These are phyloP conservation scores for Parotocinclus haroldoi DNA, from an alignment of 2,797 vertebrate species.

Conservation along the genomic window DNA sequence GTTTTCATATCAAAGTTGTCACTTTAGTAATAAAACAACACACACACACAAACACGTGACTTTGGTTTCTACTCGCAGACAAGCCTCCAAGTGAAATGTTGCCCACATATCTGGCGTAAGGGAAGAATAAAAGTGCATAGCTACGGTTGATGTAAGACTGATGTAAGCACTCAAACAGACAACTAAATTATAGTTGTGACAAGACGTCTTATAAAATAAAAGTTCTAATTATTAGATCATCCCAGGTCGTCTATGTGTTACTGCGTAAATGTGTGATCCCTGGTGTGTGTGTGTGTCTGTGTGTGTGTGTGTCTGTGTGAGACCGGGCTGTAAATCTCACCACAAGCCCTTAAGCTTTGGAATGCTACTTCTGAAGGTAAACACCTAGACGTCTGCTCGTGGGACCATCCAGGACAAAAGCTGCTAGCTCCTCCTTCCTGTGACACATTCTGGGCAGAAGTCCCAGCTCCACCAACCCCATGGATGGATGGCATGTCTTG, in stretches of 20 bases:
- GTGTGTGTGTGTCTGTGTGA: too few species aligned
- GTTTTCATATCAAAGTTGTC: too few species aligned
- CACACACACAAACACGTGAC: too few species aligned
- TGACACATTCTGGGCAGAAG: slow-evolving; percentile 54
- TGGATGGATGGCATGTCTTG: slow-evolving; percentile 40
- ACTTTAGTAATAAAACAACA: too few species aligned
- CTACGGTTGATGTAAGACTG: slow-evolving; percentile 8
- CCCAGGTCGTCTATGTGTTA: slow-evolving; percentile 9
- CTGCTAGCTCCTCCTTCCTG: slow-evolving; percentile 25
- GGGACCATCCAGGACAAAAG: slow-evolving; percentile 32
- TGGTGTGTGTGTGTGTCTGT: slow-evolving; percentile 15
- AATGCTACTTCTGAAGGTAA: slow-evolving; percentile 44
- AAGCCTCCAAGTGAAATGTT: slow-evolving; percentile 26
- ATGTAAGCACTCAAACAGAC: slow-evolving; percentile 25
- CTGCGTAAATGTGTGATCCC: slow-evolving; percentile 6
- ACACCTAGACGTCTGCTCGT: slow-evolving; percentile 30
- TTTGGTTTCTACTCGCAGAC: slow-evolving; percentile 19
- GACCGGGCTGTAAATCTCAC: slow-evolving; percentile 15
- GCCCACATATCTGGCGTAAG: slow-evolving; percentile 21
- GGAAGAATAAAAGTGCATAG: slow-evolving; percentile 15
- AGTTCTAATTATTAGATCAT: background rate
- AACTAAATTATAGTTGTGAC: slow-evolving; percentile 28
- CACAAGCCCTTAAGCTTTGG: slow-evolving; percentile 32
- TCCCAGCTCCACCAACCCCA: slow-evolving; percentile 33
- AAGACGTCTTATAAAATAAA: slow-evolving; percentile 5